phyloP scores from a whole-genome alignment of 2,888 invertebrate genomes.

The Melipona beecheii region DNA sequence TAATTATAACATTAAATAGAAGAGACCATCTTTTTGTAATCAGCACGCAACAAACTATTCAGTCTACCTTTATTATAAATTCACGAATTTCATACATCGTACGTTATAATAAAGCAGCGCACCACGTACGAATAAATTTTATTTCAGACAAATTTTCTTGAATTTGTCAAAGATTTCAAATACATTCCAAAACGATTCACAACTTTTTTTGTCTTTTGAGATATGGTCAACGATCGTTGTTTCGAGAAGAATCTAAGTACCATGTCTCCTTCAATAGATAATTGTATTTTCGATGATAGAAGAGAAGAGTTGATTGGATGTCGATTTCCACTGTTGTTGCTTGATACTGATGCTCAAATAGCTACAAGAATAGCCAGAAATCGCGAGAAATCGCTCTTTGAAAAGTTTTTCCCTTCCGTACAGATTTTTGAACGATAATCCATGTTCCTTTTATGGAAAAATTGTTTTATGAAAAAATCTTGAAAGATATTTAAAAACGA shows the following conservation, averaged over 20 bases:
- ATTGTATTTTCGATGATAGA: background rate
- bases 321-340: background rate
- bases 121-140: no score
- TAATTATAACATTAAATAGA: no score
- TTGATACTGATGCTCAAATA: slow-evolving; percentile 8
- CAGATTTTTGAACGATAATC: background rate
- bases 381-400: background rate
- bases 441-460: background rate
- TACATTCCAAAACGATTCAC: background rate
- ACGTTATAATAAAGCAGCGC: no score
- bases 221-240: background rate
- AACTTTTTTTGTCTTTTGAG: no score
- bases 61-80: no score
- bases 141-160: background rate
- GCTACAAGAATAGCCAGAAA: slow-evolving; percentile 3
- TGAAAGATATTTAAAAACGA: background rate
- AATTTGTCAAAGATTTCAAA: background rate
- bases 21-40: no score
- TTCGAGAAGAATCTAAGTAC: background rate
- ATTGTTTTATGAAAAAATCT: background rate
- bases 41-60: no score
- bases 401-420: background rate
- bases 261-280: background rate
- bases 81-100: no score
- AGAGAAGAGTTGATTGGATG: background rate